Evolutionary conservation across 2,797 vertebrate genomes (phyloP).

Genomic region (Falco biarmicus): DNA sequence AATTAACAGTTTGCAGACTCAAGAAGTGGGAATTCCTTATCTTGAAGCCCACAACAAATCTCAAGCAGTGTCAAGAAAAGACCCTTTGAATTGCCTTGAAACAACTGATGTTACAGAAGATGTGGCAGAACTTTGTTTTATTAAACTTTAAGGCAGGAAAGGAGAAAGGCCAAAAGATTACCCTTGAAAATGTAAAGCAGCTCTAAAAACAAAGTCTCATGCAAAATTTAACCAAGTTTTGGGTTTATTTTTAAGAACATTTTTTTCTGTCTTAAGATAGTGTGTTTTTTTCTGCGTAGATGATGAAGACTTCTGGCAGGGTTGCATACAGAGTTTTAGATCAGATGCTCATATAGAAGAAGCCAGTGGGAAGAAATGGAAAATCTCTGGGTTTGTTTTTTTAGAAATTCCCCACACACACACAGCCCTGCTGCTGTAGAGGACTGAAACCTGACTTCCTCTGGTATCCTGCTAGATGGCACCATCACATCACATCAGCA

Average conservation of each 20-base stretch:
- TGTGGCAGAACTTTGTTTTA: background rate
- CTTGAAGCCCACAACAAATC: background rate
- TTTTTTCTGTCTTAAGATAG: background rate
- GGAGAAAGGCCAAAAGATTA: background rate
- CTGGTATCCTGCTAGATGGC: conserved; percentile 21
- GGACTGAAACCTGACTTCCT: background rate
- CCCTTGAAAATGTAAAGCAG: background rate
- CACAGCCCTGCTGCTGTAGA: no score
- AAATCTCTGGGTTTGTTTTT: background rate
- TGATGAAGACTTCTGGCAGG: background rate
- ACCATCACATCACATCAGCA: background rate
- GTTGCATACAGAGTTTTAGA: background rate
- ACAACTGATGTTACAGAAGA: background rate
- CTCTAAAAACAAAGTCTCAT: background rate
- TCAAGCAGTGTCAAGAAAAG: background rate
- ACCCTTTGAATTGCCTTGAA: background rate
- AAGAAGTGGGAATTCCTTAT: background rate
- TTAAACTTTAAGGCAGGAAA: background rate
- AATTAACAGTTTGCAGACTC: background rate
- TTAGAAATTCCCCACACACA: background rate
- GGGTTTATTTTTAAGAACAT: background rate
- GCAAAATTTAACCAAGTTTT: background rate
- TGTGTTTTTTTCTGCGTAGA: background rate
- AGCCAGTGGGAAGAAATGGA: background rate
- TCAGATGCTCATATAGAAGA: background rate